Evolutionary conservation across 2,797 vertebrate genomes (phyloP).

Genomic region (Chloroceryle amazona): DNA sequence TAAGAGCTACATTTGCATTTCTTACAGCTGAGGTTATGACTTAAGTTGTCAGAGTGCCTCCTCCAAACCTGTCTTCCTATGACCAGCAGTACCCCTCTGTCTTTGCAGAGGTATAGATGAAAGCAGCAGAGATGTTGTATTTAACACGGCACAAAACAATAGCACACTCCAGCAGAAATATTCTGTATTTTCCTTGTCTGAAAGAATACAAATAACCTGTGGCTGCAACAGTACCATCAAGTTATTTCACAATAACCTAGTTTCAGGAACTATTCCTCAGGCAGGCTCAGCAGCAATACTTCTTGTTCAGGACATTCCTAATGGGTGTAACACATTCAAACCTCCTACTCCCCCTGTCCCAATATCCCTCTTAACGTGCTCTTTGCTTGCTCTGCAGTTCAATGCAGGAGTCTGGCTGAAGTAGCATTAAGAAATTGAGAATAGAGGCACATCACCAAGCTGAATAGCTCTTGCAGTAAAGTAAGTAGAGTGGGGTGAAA

Average conservation of each 20-base stretch:
- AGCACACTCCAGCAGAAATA: background rate
- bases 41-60: background rate
- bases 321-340: background rate
- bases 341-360: background rate
- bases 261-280: background rate
- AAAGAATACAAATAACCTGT: background rate
- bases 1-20: background rate
- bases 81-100: background rate
- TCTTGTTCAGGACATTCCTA: background rate
- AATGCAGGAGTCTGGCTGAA: background rate
- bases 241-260: background rate
- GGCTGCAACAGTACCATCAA: background rate
- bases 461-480: background rate
- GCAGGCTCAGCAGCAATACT: constrained; percentile 9
- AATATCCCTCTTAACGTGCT: background rate
- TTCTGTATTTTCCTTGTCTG: background rate
- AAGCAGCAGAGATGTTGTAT: background rate
- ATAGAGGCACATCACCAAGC: background rate
- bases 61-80: background rate
- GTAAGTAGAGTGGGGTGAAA: background rate
- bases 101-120: background rate
- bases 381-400: background rate
- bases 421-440: background rate
- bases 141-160: background rate
- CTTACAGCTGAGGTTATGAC: background rate